These are phyloP conservation scores for Apis florea DNA, from an alignment of 1,140 invertebrate genomes.

Conservation along the genomic window DNA sequence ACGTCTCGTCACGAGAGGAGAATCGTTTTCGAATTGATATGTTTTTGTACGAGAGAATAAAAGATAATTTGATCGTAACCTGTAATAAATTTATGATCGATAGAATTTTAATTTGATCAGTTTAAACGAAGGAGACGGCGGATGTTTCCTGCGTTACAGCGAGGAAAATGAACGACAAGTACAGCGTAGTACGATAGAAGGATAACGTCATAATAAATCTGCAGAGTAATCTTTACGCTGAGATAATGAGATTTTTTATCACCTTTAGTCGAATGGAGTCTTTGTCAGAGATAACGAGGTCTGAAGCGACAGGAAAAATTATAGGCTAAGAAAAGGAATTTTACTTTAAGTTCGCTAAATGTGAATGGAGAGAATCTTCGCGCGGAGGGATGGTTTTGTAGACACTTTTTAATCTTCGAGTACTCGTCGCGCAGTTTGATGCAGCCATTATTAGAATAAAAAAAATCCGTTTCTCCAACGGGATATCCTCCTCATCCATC, in stretches of 20 bases:
- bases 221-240: conserved; percentile 46
- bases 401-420: conserved; percentile 42
- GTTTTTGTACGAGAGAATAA: neutral
- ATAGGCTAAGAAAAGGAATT: conserved; percentile 46
- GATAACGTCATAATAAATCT: conserved; percentile 53
- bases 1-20: neutral
- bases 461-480: neutral
- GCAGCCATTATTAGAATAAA: conserved; percentile 37
- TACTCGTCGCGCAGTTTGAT: conserved; percentile 22
- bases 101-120: conserved; percentile 20
- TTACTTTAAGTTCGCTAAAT: conserved; percentile 48
- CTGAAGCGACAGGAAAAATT: conserved; percentile 46
- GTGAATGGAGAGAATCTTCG: conserved; percentile 39
- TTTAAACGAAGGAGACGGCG: neutral
- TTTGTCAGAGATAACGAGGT: conserved; percentile 51
- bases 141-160: neutral
- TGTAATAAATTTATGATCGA: conserved; percentile 12
- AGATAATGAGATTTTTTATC: conserved; percentile 52
- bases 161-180: conserved; percentile 32
- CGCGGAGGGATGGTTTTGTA: conserved; percentile 20
- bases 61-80: too few species aligned
- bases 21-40: neutral
- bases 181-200: conserved; percentile 26
- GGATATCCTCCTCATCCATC: neutral
- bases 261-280: conserved; percentile 48